Base-by-base conservation (phyloP, 2,888 invertebrate species). In the Charanyca ferruginea region DNA sequence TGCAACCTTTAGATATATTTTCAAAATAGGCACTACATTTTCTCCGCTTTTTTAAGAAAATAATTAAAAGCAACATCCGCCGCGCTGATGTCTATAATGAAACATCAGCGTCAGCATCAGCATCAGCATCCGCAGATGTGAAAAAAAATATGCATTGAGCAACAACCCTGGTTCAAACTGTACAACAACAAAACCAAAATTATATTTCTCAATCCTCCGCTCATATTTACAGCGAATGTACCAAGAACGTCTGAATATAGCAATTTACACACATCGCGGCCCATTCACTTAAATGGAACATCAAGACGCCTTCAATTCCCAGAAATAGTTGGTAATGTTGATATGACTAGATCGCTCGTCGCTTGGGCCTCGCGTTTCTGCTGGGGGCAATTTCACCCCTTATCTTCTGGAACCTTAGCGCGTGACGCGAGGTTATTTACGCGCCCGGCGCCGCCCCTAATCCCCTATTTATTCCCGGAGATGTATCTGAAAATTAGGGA, bases 401-500 rank as follows among this genome's bases (percentile, higher is more conserved):
- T 95, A 94, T 94, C 94, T 91, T 87, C 81, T 86, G 87, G 82
- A 84, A 79, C 84, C 89, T 89, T 87, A 77, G 88, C 90, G 81
- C 91, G 90, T 93, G 94, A 93, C 94, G 92, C 91, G 87, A 87
- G 86, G 91, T 94, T 95, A 95, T 95, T 95, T 95, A 95, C 94
- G 94, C 92, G 89, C 87, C 83, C 89, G 88, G 87, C 92, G 90
- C 90, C 91, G 85, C 90, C 93, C 93, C 90, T 94, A 95, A 95
- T 94, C 95, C 93, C 91, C 95, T 95, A 94, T 95, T 95, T 95
- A 94, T 95, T 93, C 94, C 89, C 88, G 84, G 92, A 93, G 93
- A 95, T 94, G 94, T 95, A 95, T 95, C 94, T 94, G 94, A 94
- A 95, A 95, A 95, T 95, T 94, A 95, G 95, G 95, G 94, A 95